Base-by-base conservation (phyloP, 2,113 vertebrate genomes). In the Tinamus guttatus region DNA sequence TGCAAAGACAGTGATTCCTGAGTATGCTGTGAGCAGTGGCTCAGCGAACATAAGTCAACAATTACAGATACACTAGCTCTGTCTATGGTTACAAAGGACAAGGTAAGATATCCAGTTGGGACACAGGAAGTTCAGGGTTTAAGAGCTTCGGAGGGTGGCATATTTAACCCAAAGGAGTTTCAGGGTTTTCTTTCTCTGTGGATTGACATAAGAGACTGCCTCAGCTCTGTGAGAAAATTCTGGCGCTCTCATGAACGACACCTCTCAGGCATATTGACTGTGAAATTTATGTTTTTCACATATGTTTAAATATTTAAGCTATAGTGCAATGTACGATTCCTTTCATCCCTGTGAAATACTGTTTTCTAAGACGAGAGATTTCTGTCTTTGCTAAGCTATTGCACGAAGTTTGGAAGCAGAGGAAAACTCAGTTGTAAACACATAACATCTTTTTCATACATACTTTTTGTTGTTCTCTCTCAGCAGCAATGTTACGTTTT, bases 381-480 rank as follows among this genome's bases (percentile, higher is more conserved):
- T 13, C 20, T 77, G 43, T 36, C 54, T 74, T 63, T 0, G 1
- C 9, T 30, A 88, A 6, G 22, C 34, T 41, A 47, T 30, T 68
- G 24, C 22, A 83, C 43, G 22, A 41, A 85, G 76, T 20, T 77
- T 45, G 36, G 17, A 89, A 95, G 49, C 22, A 91, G 27, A 25
- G 13, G n/a, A 54, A 83, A 90, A 36, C 9, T 54, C 60, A 76
- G 47, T 62, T 84, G 38, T 88, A 63, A 30, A 52, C 21, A 56
- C 10, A 43, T 1, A 19, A 64, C 2, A 4, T 43, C 68, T 41
- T 87, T 73, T n/a, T 69, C 38, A 95, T 94, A 97, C 98, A 7
- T 98, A 99, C 99, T 98, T 98, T 99, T 98, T 99, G 99, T 95
- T 99, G 97, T 83, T 98, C 95, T 97, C 99, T 98, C 74, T 99